Conservation (phyloP, 2,113 vertebrate species). For the Albula goreensis region DNA sequence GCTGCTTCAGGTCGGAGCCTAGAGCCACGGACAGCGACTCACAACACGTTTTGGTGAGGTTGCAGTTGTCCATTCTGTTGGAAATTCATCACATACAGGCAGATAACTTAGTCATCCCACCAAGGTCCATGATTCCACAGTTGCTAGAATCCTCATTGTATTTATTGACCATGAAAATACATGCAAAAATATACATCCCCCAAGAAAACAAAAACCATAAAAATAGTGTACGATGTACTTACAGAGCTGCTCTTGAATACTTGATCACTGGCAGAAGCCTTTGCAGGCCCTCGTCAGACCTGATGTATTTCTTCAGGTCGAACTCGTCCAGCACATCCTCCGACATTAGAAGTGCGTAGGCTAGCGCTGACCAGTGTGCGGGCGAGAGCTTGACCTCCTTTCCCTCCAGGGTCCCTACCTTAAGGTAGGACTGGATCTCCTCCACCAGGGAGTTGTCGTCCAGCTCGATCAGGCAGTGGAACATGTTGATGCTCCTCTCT, state of each 20-base stretch:
- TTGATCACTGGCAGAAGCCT: constrained; percentile 30
- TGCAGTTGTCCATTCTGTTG: constrained; percentile 19
- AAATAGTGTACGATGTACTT: neutral
- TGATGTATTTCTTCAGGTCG: constrained; percentile 20
- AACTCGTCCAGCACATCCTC: too few relatives aligned
- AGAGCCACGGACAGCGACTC: constrained; percentile 6
- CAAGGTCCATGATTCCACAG: neutral
- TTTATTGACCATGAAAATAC: neutral
- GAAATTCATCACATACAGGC: neutral
- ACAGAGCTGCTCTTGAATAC: constrained; percentile 23
- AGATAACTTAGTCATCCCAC: neutral
- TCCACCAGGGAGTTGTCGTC: constrained; percentile 28
- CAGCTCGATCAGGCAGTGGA: constrained; percentile 31
- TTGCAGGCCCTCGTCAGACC: constrained; percentile 13
- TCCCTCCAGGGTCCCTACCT: neutral
- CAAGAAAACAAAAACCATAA: too few relatives aligned
- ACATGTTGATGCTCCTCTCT: constrained; percentile 29
- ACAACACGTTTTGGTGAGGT: constrained; percentile 8
- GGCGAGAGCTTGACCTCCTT: constrained; percentile 8
- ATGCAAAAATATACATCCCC: too few relatives aligned
- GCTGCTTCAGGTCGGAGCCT: constrained; percentile 20
- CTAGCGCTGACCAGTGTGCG: constrained; percentile 27
- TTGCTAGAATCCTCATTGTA: neutral
- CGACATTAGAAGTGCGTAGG: constrained; percentile 20
- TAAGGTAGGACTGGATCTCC: constrained; percentile 19